Percentiles rank a stretch among this genome's conserved stretches.
Conservation (phyloP, 2,113 vertebrate genomes). For the Albula goreensis region DNA sequence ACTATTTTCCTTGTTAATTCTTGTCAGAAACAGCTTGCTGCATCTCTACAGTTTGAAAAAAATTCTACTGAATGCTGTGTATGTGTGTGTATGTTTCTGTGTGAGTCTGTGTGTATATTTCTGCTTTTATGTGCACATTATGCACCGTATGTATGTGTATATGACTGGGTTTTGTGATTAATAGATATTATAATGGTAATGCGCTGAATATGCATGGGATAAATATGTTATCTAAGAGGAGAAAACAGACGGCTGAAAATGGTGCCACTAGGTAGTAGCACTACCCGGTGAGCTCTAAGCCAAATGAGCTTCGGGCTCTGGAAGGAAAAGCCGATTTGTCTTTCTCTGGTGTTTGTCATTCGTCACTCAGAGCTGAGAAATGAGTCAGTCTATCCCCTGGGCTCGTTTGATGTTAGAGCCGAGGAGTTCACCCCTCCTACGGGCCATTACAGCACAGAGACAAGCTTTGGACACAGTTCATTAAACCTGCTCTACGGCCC, state of each 20-base stretch:
- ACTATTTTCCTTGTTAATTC: constrained; percentile 63
- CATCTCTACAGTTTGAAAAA: neutral
- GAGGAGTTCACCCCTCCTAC: constrained; percentile 65
- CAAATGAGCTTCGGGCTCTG: neutral
- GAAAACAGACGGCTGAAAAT: neutral
- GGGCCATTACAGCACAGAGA: constrained; percentile 61
- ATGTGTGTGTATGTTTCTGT: neutral
- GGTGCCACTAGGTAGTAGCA: neutral
- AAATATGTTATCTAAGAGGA: neutral
- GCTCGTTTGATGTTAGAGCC: constrained; percentile 39
- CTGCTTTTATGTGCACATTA: constrained; percentile 31
- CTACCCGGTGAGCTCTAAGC: neutral
- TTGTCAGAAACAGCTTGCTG: constrained; percentile 24
- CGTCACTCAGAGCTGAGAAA: neutral
- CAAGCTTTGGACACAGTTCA: constrained; percentile 70
- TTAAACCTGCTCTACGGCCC: constrained; percentile 59
- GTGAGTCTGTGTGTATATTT: constrained; percentile 22
- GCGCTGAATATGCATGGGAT: constrained; percentile 28
- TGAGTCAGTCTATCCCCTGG: neutral
- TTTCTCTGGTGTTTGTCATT: neutral
- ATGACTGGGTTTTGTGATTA: neutral
- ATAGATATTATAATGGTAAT: constrained; percentile 30
- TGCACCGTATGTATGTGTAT: constrained; percentile 35
- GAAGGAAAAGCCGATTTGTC: neutral
- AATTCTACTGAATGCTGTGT: neutral